Evolutionary conservation across 2,797 vertebrate species (phyloP), one percentile per base, ranked within the genome.

Genomic region (Numenius phaeopus): DNA sequence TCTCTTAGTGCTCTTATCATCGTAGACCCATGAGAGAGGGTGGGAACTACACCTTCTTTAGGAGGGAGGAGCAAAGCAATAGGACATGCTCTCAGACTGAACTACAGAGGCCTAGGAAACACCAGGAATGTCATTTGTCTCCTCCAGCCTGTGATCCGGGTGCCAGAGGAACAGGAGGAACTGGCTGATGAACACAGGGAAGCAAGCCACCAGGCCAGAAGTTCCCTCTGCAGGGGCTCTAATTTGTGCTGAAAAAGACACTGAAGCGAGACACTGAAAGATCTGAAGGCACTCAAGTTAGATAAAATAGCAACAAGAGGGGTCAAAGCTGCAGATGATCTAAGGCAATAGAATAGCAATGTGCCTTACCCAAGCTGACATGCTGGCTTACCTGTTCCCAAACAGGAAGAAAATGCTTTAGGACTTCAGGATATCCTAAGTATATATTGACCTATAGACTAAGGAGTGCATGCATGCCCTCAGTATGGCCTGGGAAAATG

Each of bases 91-190:
- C 37, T 72, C 19, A 69, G 49, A 10, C 10, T 59, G 27, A 79
- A 30, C 18, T 70, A 58, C 39, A 44, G 10, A 66, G 67, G 16
- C 4, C 29, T 59, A 44, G 39, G 37, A 13, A 92, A 44, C 29
- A 66, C 34, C 69, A 47, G 70, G 18, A 83, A 62, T 66, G 39
- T 37, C 30, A 20, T 22, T 7, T 39, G 13, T 55, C n/a, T 70
- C 15, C 61, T 73, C 55, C 40, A 87, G 57, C 20, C 23, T 50
- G 61, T 29, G 62, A 81, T 19, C 8, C 54, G 72, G 82, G 71
- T 79, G 44, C 42, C 82, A 66, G 52, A n/a, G 62, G 58, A 85
- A 69, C 62, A 87, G 76, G 76, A 82, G 54, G 89, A 92, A 24
- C 26, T 65, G 80, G 11, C n/a, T 61, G 27, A 65, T 52, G 16